A percentile compares a stretch with the other conserved stretches of the same genome.
Evolutionary conservation across 2,888 invertebrate genomes (phyloP).

Genomic region (Brachyopa scutellaris): DNA sequence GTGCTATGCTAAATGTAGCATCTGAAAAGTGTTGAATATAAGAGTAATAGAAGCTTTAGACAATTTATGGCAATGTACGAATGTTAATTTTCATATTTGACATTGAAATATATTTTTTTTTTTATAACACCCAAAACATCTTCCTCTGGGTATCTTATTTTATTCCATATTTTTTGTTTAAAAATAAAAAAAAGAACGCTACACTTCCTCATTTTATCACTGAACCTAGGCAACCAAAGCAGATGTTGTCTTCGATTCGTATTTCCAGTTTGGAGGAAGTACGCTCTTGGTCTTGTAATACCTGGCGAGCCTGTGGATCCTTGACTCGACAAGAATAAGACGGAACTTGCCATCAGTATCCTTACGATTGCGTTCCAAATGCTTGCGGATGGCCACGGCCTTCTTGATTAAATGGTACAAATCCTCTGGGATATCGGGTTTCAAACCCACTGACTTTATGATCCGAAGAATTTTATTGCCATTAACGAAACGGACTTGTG

Average conservation of each 20-base stretch:
- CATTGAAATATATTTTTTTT: too few species aligned
- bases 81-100: too few species aligned
- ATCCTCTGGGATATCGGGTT: constrained; percentile 99
- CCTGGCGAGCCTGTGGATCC: constrained; percentile 98
- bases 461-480: constrained; percentile 99
- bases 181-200: constrained; percentile 74
- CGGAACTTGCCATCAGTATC: constrained; percentile 99
- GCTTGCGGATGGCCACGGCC: constrained; percentile 99
- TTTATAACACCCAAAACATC: not conserved
- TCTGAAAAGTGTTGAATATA: too few species aligned
- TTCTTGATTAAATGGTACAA: constrained; percentile 99
- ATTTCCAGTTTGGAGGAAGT: constrained; percentile 99
- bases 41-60: too few species aligned
- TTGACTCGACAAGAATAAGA: constrained; percentile 98
- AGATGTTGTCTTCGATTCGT: constrained; percentile 98
- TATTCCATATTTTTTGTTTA: constrained; percentile 70
- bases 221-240: constrained; percentile 96
- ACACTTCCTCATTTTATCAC: constrained; percentile 30
- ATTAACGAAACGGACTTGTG: constrained; percentile 98
- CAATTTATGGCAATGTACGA: too few species aligned
- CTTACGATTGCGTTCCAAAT: constrained; percentile 98
- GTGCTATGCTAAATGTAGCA: too few species aligned
- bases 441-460: constrained; percentile 98
- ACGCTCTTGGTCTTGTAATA: constrained; percentile 99
- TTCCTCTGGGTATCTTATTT: constrained; percentile 51